Base-by-base conservation (phyloP, 2,888 invertebrate genomes). In the Linhomoeus sp. region DNA sequence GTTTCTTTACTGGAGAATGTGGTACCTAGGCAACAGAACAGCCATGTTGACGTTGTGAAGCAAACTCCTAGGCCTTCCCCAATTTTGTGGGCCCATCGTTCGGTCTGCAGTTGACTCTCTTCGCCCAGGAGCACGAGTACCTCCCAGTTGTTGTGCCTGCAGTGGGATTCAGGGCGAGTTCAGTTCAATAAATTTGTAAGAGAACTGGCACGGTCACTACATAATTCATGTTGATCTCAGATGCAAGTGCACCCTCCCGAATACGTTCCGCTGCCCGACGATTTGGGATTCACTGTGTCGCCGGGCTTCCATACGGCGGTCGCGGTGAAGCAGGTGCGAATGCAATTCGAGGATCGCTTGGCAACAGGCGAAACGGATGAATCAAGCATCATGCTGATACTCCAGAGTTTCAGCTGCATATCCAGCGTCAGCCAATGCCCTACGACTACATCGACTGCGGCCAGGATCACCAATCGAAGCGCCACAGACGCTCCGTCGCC, bases 191-290 rank as follows among this genome's bases (percentile, higher is more conserved):
- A 5, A 3, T 37, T 37, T 37, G n/a, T 12, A 5, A 5, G 17
- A 37, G 19, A 37, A 12, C 7, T 3, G 17, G 37, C 3, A 5
- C 19, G 7, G n/a, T 37, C 7, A 5, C 5, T 9, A 5, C 5
- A 29, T 29, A 12, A 5, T 29, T 12, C 7, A 5, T 12, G 22
- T 3, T 3, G 2, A 2, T 40, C 38, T n/a, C 47, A 47, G 47
- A 43, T 46, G 26, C 39, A 45, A 20, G 45, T 49, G 25, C 46
- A 46, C 19, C 37, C 49, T 2, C 22, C 36, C 2, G 43, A 43
- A 41, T 43, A 46, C 35, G 37, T 43, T 1, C 46, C 49, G 17
- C 41, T 46, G 20, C 49, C 49, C 17, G 46, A 49, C 3, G 46
- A 46, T 25, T n/a, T 29, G 12, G 49, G 49, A 3, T 46, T 49